Conservation (phyloP, 1,140 invertebrate species). For the Globodera ellingtonae region DNA sequence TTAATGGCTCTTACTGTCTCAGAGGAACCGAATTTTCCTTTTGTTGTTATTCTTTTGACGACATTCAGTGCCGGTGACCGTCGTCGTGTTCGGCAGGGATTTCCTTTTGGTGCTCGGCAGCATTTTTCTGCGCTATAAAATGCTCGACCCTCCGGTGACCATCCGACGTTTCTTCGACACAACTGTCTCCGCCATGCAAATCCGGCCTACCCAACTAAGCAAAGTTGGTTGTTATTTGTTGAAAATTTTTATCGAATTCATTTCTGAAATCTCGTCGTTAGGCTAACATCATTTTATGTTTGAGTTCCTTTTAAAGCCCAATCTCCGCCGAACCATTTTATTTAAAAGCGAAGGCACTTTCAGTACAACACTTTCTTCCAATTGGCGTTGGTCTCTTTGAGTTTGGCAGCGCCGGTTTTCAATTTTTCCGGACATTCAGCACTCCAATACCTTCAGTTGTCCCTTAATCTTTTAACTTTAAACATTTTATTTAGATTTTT, state of each 20-base stretch:
- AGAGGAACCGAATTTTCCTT: too few relatives aligned
- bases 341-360: constrained; percentile 19
- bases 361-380: constrained; percentile 82
- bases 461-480: constrained; percentile 20
- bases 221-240: constrained; percentile 72
- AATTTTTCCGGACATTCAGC: constrained; percentile 77
- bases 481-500: constrained; percentile 34
- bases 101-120: constrained; percentile 77
- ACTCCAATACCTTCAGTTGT: constrained; percentile 77
- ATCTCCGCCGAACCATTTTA: too few relatives aligned
- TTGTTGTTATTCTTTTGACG: constrained; percentile 7
- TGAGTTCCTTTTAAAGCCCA: too few relatives aligned
- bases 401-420: constrained; percentile 80
- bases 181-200: constrained; percentile 83
- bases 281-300: too few relatives aligned
- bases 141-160: constrained; percentile 77
- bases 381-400: constrained; percentile 76
- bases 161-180: constrained; percentile 85
- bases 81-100: constrained; percentile 83
- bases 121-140: constrained; percentile 84
- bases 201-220: constrained; percentile 86
- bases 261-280: too few relatives aligned
- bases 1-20: too few relatives aligned
- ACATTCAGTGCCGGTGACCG: constrained; percentile 74
- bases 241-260: neutral